These are phyloP conservation scores for Colossoma macropomum DNA, from an alignment of 2,113 vertebrate species.

Conservation along the genomic window DNA sequence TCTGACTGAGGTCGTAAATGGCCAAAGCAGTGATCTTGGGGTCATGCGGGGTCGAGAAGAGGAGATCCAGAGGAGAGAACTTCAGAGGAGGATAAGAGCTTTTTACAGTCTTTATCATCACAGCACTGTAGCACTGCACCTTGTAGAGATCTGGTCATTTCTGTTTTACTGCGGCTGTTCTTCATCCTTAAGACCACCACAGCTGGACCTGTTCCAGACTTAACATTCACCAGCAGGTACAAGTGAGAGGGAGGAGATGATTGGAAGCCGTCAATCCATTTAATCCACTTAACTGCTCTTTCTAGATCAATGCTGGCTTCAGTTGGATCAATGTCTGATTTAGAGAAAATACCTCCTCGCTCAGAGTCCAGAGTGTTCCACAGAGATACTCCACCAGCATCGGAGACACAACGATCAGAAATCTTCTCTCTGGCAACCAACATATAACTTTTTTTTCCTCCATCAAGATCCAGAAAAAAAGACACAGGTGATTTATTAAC, in stretches of 20 bases:
- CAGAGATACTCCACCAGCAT: conserved; percentile 17
- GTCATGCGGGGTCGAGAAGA: no score
- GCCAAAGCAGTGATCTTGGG: no score
- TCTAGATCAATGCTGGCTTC: fast-evolving
- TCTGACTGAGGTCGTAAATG: no score
- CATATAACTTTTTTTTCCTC: no score
- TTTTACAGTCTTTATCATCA: background rate
- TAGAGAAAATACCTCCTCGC: conserved; percentile 37
- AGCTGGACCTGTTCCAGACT: no score
- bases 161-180: background rate
- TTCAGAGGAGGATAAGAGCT: conserved; percentile 81
- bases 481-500: no score
- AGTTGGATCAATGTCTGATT: fast-evolving
- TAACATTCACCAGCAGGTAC: no score
- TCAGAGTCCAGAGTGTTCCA: conserved; percentile 7
- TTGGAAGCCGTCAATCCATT: no score
- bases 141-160: conserved; percentile 43
- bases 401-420: fast-evolving
- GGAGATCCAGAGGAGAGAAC: no score
- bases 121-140: conserved; percentile 48
- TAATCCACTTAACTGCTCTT: conserved; percentile 56
- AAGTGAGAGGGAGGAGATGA: no score
- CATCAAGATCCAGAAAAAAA: no score
- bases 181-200: conserved; percentile 63
- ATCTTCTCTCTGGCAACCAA: no score